Conservation (phyloP, 1,140 invertebrate genomes). For the Chironomus striatipennis region DNA sequence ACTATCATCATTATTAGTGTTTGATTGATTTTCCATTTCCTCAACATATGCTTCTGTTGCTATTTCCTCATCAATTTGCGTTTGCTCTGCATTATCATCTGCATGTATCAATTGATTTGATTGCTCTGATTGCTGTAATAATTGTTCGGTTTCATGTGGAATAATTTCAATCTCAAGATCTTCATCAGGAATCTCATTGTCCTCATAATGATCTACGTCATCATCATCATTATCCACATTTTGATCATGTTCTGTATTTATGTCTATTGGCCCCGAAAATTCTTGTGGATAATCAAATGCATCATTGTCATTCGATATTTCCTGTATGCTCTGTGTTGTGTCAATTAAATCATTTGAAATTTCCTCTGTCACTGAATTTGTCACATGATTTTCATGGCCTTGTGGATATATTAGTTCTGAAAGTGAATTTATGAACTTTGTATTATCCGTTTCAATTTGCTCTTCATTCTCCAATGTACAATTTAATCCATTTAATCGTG, state of each 20-base stretch:
- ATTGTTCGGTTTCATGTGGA: constrained; percentile 10
- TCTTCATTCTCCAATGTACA: constrained; percentile 43
- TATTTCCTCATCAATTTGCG: neutral
- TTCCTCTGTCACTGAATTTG: constrained; percentile 26
- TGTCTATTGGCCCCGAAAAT: constrained; percentile 34
- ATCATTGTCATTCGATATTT: constrained; percentile 30
- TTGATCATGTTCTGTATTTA: neutral
- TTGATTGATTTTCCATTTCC: constrained; percentile 10
- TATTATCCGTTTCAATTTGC: constrained; percentile 30
- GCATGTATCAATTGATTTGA: neutral
- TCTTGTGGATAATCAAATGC: constrained; percentile 30
- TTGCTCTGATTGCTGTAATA: neutral
- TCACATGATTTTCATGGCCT: constrained; percentile 26
- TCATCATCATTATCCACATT: neutral
- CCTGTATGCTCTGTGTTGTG: constrained; percentile 27
- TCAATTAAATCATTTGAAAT: constrained; percentile 25
- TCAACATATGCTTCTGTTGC: neutral
- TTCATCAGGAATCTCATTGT: constrained; percentile 21
- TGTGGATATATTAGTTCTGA: constrained; percentile 33
- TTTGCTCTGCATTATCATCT: neutral
- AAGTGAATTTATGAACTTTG: constrained; percentile 38
- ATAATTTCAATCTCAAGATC: neutral
- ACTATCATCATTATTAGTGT: neutral
- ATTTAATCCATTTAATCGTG: constrained; percentile 54
- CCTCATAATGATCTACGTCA: neutral